Percentiles rank a stretch among this genome's conserved stretches.
Evolutionary conservation across 2,797 vertebrate genomes (phyloP).

Genomic region (Acomys russatus): DNA sequence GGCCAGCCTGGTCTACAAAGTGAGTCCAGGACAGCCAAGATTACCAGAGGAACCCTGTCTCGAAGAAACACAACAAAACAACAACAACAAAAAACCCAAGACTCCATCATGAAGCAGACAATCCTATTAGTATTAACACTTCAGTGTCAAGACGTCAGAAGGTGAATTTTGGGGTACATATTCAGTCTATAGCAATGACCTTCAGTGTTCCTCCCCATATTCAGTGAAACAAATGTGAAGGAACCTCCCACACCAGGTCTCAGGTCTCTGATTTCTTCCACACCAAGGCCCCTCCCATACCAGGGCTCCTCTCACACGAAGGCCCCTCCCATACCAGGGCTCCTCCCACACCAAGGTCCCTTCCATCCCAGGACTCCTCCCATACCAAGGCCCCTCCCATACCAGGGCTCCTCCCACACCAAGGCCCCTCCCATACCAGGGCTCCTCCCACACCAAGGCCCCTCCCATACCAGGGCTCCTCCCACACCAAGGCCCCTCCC

Average conservation of each 20-base stretch:
- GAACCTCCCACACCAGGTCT: not conserved
- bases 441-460: not conserved
- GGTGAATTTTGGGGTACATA: not conserved
- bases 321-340: too few species aligned
- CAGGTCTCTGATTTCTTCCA: too few species aligned
- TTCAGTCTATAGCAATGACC: not conserved
- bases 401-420: not conserved
- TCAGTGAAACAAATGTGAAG: not conserved
- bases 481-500: not conserved
- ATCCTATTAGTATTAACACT: not conserved
- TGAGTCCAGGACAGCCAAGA: too few species aligned
- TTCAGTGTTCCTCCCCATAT: not conserved
- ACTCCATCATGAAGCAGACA: not conserved
- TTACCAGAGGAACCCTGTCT: too few species aligned
- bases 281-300: not conserved
- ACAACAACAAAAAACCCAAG: too few species aligned
- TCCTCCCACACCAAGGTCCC: not conserved
- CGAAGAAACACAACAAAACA: too few species aligned
- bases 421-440: rapidly evolving
- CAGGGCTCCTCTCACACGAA: not conserved
- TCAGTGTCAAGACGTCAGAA: not conserved
- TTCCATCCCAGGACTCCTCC: not conserved
- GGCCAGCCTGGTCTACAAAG: too few species aligned
- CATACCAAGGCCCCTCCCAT: not conserved
- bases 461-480: not conserved